Base-by-base conservation (phyloP, 1,140 invertebrate species). In the Brachionus asplanchnoidis region DNA sequence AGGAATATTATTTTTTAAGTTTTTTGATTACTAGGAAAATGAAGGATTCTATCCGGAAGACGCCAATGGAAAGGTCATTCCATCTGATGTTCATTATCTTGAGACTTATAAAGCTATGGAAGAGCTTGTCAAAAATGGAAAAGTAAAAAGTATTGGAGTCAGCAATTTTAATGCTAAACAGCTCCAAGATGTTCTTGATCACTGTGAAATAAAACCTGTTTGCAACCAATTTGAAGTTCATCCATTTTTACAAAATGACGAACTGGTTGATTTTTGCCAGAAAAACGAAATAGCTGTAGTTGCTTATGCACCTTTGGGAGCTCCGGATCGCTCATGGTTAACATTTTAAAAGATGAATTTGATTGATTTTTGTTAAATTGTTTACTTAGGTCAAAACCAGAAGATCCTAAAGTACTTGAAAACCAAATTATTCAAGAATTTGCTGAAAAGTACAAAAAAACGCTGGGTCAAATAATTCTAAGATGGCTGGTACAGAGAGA, bases 141-240 rank as follows among this genome's bases (percentile, higher is more conserved):
- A 65, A 40, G 80, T 85, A 9, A 86, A 87, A 50, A 86, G 87
- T 11, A 90, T 90, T 84, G 90, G 90, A 50, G 89, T 90, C 0
- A 88, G 88, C 46, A 90, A 91, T 83, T 90, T 89, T 85, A 85
- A 86, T 12, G 86, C 88, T 68, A 56, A 86, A 14, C 88, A 91
- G 85, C 53, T 91, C 3, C 87, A 88, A 78, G 85, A 86, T 23
- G 73, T 89, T 17, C 60, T 88, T 66, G 88, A 89, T 60, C 87
- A 85, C 44, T 87, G 88, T 82, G 86, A 86, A 53, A 85, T 90
- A 17, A 84, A 86, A 50, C 90, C 90, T 20, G 88, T 89, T 66
- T 87, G 90, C n/a, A 90, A 91, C 86, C 90, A 91, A 86, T 89
- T 89, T 68, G 90, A 91, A 86, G 89, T 90, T 79, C 88, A 91